Evolutionary conservation across 2,888 invertebrate genomes (phyloP).

Genomic region (Drosophila suboccidentalis): DNA sequence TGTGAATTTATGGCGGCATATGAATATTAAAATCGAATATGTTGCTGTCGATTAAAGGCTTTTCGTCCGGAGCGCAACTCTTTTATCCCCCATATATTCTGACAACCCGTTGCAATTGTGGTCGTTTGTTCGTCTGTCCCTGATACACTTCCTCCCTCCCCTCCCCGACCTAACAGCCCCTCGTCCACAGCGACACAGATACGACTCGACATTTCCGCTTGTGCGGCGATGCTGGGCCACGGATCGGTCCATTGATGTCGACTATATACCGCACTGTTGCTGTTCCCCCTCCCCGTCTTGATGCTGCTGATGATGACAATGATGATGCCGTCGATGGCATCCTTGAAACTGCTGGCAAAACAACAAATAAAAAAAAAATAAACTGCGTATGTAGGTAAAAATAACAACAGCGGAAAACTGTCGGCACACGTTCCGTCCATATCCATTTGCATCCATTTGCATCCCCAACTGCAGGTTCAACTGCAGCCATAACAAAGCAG

Average conservation of each 20-base stretch:
- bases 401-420: slow-evolving; percentile 73
- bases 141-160: slow-evolving; percentile 8
- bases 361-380: slow-evolving; percentile 28
- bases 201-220: slow-evolving; percentile 79
- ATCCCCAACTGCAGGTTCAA: slow-evolving; percentile 15
- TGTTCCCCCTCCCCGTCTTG: background rate
- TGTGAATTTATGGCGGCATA: slow-evolving; percentile 81
- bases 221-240: slow-evolving; percentile 54
- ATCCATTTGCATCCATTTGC: background rate
- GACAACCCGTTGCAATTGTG: slow-evolving; percentile 52
- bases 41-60: slow-evolving; percentile 83
- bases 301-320: slow-evolving; percentile 17
- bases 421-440: slow-evolving; percentile 31
- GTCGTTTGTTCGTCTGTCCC: slow-evolving; percentile 52
- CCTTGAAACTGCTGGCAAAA: slow-evolving; percentile 63
- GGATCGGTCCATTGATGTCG: slow-evolving; percentile 73
- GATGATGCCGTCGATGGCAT: slow-evolving; percentile 42
- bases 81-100: too few species aligned
- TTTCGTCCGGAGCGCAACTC: slow-evolving; percentile 65
- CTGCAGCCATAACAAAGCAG: slow-evolving; percentile 54
- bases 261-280: slow-evolving; percentile 25
- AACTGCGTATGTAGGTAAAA: slow-evolving; percentile 76
- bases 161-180: background rate
- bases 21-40: slow-evolving; percentile 85
- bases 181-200: slow-evolving; percentile 71